Conservation (phyloP, 2,888 invertebrate genomes). For the Eristalis pertinax region DNA sequence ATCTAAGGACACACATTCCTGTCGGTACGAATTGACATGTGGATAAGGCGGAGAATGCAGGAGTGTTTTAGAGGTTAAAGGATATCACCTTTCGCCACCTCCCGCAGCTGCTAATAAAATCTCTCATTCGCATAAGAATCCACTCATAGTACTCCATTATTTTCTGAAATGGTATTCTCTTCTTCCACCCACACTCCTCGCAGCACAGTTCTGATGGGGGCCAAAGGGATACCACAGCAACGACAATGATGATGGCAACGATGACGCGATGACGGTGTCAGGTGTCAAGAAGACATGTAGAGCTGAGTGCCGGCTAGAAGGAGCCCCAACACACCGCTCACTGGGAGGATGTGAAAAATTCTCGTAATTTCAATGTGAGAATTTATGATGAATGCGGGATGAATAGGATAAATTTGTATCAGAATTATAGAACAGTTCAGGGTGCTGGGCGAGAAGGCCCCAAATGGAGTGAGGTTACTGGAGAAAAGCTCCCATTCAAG, state of each 20-base stretch:
- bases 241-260: constrained; percentile 50
- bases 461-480: not conserved
- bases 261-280: constrained; percentile 59
- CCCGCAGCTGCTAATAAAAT: constrained; percentile 63
- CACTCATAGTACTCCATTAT: constrained; percentile 69
- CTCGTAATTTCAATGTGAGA: constrained; percentile 57
- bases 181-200: constrained; percentile 14
- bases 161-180: constrained; percentile 45
- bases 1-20: constrained; percentile 64
- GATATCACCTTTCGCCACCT: constrained; percentile 54
- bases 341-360: constrained; percentile 58
- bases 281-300: constrained; percentile 61
- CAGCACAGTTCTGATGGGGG: constrained; percentile 12
- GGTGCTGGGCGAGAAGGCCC: not conserved
- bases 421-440: constrained; percentile 55
- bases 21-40: constrained; percentile 60
- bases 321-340: not conserved
- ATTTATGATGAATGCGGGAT: constrained; percentile 64
- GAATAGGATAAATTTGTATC: constrained; percentile 66
- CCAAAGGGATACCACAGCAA: constrained; percentile 56
- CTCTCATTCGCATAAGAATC: constrained; percentile 67
- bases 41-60: constrained; percentile 3
- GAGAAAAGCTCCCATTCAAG: constrained; percentile 11
- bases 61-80: constrained; percentile 42
- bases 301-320: not conserved